Evolutionary conservation across 2,113 vertebrate genomes (phyloP).

Genomic region (Nycticorax nycticorax): DNA sequence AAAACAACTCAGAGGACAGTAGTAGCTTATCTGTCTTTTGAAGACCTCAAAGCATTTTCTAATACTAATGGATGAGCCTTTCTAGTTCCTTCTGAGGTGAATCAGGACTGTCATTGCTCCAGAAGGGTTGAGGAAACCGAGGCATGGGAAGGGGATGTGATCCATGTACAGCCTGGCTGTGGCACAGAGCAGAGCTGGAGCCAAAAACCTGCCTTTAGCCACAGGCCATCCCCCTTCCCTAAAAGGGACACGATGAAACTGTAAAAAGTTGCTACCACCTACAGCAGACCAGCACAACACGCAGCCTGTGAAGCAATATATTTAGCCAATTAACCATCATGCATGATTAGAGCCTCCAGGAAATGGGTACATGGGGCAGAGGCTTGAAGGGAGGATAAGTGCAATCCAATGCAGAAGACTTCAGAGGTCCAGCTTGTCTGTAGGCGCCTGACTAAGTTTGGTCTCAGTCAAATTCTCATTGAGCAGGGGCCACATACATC

Average conservation of each 20-base stretch:
- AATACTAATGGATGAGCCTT: neutral
- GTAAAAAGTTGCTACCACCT: neutral
- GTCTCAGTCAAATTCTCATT: neutral
- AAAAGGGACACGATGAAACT: neutral
- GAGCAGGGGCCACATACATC: neutral
- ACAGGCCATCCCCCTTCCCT: neutral
- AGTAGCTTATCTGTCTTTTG: neutral
- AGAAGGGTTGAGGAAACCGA: neutral
- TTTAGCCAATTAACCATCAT: neutral
- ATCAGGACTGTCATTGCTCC: neutral
- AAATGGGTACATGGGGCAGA: neutral
- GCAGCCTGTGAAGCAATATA: neutral
- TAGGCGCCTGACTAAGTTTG: fast-evolving
- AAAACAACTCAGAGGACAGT: neutral
- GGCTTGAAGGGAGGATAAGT: neutral
- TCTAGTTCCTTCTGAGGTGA: neutral
- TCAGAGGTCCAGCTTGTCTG: neutral
- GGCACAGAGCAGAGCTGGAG: neutral
- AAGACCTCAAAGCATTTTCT: neutral
- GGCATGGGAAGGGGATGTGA: neutral
- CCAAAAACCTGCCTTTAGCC: neutral
- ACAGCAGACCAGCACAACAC: neutral
- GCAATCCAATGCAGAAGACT: neutral
- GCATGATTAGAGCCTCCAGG: neutral
- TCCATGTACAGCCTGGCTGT: fast-evolving